Evolutionary conservation across 53 echinoderm and acorn worm genomes (phyloP).

Genomic region (Echinometra lucunter): DNA sequence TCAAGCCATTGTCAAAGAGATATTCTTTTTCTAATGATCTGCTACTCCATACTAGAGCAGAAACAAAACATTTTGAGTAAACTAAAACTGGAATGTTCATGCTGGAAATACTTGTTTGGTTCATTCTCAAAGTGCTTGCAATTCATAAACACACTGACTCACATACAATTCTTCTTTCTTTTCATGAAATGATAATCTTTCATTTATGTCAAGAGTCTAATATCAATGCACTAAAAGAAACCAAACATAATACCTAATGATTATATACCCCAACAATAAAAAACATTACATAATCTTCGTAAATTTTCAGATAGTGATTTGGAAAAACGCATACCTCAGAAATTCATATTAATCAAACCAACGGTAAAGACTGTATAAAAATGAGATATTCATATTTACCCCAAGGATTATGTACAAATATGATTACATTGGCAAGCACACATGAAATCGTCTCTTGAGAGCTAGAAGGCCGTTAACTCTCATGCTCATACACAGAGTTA

Average conservation of each 20-base stretch:
- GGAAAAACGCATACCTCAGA: neutral
- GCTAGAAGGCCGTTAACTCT: too few relatives aligned
- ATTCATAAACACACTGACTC: neutral
- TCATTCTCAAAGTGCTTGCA: neutral
- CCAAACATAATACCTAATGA: neutral
- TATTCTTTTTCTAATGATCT: neutral
- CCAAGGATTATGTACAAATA: neutral
- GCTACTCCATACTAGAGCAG: neutral
- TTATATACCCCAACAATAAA: neutral
- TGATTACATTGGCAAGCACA: slow-evolving; percentile 40
- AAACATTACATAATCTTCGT: neutral
- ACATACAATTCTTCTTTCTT: neutral
- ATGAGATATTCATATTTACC: neutral
- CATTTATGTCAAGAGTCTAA: too few relatives aligned
- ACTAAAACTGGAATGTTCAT: neutral
- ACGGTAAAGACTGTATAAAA: neutral
- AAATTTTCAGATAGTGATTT: neutral
- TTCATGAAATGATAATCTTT: neutral
- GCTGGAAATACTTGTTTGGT: neutral
- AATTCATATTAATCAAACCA: neutral
- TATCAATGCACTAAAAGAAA: neutral
- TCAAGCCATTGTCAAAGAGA: neutral
- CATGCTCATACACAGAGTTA: too few relatives aligned
- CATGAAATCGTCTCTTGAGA: neutral
- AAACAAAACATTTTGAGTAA: neutral